Evolutionary conservation across 2,888 invertebrate species (phyloP), one percentile per base, ranked within the genome.

Genomic region (Bhutanitis thaidina): DNA sequence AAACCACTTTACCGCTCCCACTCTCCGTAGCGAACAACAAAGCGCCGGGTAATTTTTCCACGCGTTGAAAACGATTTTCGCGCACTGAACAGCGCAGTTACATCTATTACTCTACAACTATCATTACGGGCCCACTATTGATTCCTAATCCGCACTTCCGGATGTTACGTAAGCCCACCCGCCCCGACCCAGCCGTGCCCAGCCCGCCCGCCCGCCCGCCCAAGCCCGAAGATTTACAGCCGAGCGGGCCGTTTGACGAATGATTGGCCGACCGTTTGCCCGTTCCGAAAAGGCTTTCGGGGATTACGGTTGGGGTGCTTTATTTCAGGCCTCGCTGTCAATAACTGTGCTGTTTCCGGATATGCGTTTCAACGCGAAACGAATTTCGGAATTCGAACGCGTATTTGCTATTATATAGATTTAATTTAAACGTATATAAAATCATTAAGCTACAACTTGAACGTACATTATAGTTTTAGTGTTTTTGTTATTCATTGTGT

Each of bases 121-220:
- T 88, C 86, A 88, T 88, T 88, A 87, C 82, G 70, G 69, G 79
- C 77, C 77, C 85, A 89, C 88, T 89, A 89, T 89, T 87, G 88
- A 89, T 89, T 88, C 88, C 88, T 89, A 89, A 89, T 88, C 88
- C 87, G 88, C 88, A 88, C 88, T 88, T 88, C 88, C 88, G 85
- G 85, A 80, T 80, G 83, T 87, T 87, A 86, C 86, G 86, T 80
- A 86, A 87, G 75, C 64, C 68, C 69, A 64, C 55, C 57, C 50
- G 56, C 55, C 55, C 63, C 57, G 55, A 52, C 55, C 56, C 54
- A 52, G 45, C 60, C 53, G n/a, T 53, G 46, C 60, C 53, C 56
- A n/a, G 60, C 58, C 58, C 62, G 55, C 56, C 54, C 53, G 45
- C 60, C 53, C 53, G 46, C 60, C 53, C 56, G 60, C 58, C 58